Conservation (phyloP, 2,888 invertebrate genomes). For the Sphaerophoria rueppellii region DNA sequence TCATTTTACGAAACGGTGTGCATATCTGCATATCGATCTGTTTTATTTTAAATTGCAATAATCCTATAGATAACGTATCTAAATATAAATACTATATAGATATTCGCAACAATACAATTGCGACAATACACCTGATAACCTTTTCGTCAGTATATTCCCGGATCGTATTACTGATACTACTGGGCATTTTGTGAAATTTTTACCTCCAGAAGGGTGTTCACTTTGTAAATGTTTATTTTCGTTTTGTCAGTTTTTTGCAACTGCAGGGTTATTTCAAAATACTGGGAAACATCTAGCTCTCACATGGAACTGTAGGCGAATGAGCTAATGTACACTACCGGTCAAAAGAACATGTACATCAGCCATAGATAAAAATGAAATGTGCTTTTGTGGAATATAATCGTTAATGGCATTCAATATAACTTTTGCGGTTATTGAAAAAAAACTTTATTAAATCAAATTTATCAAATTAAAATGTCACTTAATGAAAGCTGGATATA, state of each 20-base stretch:
- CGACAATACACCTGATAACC: slow-evolving; percentile 51
- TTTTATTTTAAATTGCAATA: slow-evolving; percentile 58
- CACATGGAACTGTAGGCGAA: too few species aligned
- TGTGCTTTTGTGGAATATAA: too few species aligned
- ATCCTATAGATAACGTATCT: slow-evolving; percentile 28
- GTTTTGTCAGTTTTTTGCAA: too few species aligned
- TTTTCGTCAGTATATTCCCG: slow-evolving; percentile 11
- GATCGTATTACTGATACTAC: slow-evolving; percentile 1
- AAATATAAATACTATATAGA: background rate
- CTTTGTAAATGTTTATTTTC: background rate
- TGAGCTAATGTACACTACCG: too few species aligned
- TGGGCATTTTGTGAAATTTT: slow-evolving; percentile 5
- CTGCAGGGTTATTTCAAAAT: too few species aligned
- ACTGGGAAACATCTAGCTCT: too few species aligned
- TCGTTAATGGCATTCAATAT: background rate
- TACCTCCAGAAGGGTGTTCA: background rate
- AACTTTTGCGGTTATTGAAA: background rate
- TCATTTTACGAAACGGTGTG: background rate
- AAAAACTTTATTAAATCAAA: too few species aligned
- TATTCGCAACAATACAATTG: slow-evolving; percentile 6
- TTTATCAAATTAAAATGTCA: too few species aligned
- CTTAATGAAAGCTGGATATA: too few species aligned
- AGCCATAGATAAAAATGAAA: too few species aligned
- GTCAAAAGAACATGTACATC: too few species aligned
- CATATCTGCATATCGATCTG: slow-evolving; percentile 39